Conservation (phyloP, 2,888 invertebrate genomes). For the Papilio demoleus region DNA sequence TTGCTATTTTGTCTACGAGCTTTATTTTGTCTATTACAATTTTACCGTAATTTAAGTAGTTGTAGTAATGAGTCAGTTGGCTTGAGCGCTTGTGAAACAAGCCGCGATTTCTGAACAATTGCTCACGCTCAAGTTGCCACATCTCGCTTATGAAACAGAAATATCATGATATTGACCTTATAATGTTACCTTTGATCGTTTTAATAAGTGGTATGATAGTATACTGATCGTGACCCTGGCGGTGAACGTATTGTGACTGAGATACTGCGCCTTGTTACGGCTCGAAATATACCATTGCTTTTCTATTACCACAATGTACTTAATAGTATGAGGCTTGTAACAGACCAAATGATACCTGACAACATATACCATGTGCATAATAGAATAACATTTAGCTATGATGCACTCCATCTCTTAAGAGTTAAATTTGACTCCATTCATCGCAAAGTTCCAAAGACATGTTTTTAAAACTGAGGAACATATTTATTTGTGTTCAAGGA, state of each 20-base stretch:
- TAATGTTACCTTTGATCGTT: constrained; percentile 41
- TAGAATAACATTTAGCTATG: too few relatives aligned
- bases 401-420: too few relatives aligned
- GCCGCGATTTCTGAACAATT: constrained; percentile 39
- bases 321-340: not conserved
- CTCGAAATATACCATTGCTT: constrained; percentile 43
- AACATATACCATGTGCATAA: too few relatives aligned
- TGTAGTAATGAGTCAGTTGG: constrained; percentile 32
- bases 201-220: constrained; percentile 39
- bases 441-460: too few relatives aligned
- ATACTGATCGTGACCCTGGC: constrained; percentile 68
- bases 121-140: constrained; percentile 40
- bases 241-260: constrained; percentile 60
- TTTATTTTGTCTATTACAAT: not conserved
- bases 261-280: constrained; percentile 50
- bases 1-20: not conserved
- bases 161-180: constrained; percentile 53
- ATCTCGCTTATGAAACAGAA: constrained; percentile 40
- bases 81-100: constrained; percentile 36
- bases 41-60: constrained; percentile 19
- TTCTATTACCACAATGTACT: not conserved
- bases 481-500: constrained; percentile 1
- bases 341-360: not conserved
- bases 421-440: too few relatives aligned
- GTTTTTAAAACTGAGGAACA: not conserved